Evolutionary conservation across 2,113 vertebrate species (phyloP), one percentile per base, ranked within the genome.

Genomic region (Zosterops borbonicus): DNA sequence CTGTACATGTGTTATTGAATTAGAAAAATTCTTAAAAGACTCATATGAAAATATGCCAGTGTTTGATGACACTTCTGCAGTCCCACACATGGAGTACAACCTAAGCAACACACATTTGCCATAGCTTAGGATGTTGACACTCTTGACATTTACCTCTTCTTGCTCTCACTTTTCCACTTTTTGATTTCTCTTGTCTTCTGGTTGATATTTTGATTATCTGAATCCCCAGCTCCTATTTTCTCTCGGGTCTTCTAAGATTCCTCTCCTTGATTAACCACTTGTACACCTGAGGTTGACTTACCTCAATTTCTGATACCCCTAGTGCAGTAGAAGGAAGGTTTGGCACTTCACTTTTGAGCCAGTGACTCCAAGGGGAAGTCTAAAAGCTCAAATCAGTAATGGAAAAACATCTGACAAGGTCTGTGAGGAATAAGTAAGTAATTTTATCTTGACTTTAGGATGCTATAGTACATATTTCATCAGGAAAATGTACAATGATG

Each of bases 221-320:
- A 62, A n/a, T 35, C 18, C 15, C 44, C 49, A 73, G 18, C 15
- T 89, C 35, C 20, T 62, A 5, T 55, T 77, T 91, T 89, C 22
- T 67, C 28, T 69, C 27, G 55, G 18, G 4, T 83, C 21, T 87
- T 91, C 55, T 55, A 84, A 74, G 24, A 16, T 64, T 24, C 7
- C 9, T 83, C 17, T 71, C 7, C 35, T 79, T 9, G 4, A 20
- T 78, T 46, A 70, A 17, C 9, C 58, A 31, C 0, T 0, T 31
- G 27, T 7, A 9, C 53, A 3, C 10, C 56, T 71, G 52, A 85
- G 20, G n/a, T 41, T 29, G 29, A 14, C 46, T 93, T 69, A 24
- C 44, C 41, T 76, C 3, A 2, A 69, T n/a, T 83, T 18, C 17
- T 62, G 1, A 0, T 60, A 42, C 12, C 16, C 22, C 4, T 33